A percentile compares a stretch with the other conserved stretches of the same genome.
Conservation (phyloP, 1,140 invertebrate species). For the Acyrthosiphon pisum region DNA sequence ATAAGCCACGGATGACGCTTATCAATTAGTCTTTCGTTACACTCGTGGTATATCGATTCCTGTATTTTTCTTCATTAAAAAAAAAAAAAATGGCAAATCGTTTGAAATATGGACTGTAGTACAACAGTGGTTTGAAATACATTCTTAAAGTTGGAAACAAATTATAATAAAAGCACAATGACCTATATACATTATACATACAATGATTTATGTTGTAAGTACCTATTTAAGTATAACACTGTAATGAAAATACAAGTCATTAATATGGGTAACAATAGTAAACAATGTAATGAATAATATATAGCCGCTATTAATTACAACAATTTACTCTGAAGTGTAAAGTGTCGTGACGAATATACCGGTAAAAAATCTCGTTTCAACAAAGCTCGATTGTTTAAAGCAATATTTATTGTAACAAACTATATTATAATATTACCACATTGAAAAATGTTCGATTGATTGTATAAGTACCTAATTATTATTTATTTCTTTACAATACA, state of each 20-base stretch:
- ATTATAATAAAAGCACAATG: background rate
- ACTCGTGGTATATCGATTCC: background rate
- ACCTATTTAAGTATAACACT: background rate
- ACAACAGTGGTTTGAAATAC: background rate
- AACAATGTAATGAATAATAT: background rate
- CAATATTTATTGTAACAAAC: background rate
- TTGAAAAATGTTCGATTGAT: too few relatives aligned
- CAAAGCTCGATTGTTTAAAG: background rate
- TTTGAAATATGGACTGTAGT: background rate
- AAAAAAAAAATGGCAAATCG: background rate
- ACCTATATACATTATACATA: too few relatives aligned
- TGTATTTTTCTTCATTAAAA: background rate
- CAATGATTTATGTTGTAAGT: background rate
- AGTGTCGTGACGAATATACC: background rate
- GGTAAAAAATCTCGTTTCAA: background rate
- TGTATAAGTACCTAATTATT: too few relatives aligned
- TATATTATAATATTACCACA: too few relatives aligned
- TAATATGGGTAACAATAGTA: background rate
- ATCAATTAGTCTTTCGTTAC: background rate
- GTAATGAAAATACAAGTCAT: background rate
- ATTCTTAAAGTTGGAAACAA: background rate
- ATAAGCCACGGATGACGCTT: background rate
- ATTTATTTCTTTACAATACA: too few relatives aligned
- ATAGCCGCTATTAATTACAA: background rate
- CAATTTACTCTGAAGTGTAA: background rate